Base-by-base conservation (phyloP, 2,113 vertebrate genomes). In the Trematomus loennbergii region DNA sequence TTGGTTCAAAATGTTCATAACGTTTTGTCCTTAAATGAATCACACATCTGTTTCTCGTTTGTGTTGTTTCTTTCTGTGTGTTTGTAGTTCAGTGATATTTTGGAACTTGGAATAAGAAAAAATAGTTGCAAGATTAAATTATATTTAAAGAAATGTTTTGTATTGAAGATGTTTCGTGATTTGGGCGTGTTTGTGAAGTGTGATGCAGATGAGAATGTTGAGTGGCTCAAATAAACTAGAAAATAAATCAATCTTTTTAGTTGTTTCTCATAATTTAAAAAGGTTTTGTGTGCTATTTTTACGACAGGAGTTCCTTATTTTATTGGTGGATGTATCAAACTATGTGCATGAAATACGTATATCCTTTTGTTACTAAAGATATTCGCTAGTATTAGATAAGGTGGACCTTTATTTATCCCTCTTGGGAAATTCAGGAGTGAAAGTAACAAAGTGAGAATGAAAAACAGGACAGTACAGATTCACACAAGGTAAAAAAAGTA, bases 201-300 rank as follows among this genome's bases (percentile, higher is more conserved):
- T 86, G 53, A 69, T 77, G 25, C 18, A 36, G 58, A 82, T 63
- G 29, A 36, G 52, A 79, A 40, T 59, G 18, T 7, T 43, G 63
- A 71, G 22, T 50, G 75, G 22, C 29, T 82, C 15, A 53, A 85
- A 86, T 83, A 88, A 85, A 88, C 4, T 45, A n/a, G n/a, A 46
- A 72, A 64, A 20, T n/a, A 18, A 46, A 45, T 0, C 12, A 18
- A 33, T 40, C 12, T 18, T 68, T 43, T 60, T 2, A 16, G 2
- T 17, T 22, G 6, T 59, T 33, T 22, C 12, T 43, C n/a, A 22
- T 54, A 22, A 68, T 78, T 63, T 59, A 5, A 60, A 50, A 43
- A 9, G n/a, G 5, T 11, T 52, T 5, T 40, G 5, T 62, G 11
- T 43, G 16, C 4, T 15, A 1, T 36, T 60, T 16, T 9, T 20